Percentiles rank a stretch among this genome's conserved stretches.
phyloP scores from a whole-genome alignment of 2,797 vertebrate genomes.

The Gymnopithys bicolor region DNA sequence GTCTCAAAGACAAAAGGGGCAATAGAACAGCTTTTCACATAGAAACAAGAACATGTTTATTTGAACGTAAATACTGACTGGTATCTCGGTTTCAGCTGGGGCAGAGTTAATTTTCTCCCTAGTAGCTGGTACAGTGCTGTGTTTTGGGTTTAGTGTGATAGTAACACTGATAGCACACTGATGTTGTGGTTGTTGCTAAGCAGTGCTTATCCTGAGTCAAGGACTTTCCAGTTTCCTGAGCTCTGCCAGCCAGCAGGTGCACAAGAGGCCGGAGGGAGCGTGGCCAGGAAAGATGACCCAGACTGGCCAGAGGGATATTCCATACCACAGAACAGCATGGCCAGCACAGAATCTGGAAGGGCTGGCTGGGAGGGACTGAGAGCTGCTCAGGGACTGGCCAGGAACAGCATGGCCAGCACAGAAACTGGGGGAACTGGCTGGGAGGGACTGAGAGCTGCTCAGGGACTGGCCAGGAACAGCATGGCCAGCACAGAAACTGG shows the following conservation, averaged over 20 bases:
- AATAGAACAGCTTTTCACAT: neutral
- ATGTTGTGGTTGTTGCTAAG: neutral
- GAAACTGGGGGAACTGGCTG: neutral
- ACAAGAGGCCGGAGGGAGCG: neutral
- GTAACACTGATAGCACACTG: fast-evolving
- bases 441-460: neutral
- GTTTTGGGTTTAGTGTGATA: neutral
- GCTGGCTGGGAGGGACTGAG: neutral
- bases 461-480: neutral
- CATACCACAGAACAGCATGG: fast-evolving
- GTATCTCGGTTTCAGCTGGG: neutral
- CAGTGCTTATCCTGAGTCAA: neutral
- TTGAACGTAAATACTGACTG: fast-evolving
- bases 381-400: no score
- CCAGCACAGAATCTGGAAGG: neutral
- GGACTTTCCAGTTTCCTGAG: neutral
- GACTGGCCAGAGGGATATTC: neutral
- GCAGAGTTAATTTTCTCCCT: neutral
- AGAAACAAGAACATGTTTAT: neutral
- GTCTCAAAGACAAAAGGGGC: neutral
- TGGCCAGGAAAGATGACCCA: neutral
- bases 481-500: neutral
- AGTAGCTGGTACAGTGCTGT: neutral
- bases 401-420: no score
- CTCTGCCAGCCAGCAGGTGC: neutral